Evolutionary conservation across 2,113 vertebrate genomes (phyloP), one percentile per base, ranked within the genome.

Genomic region (Paratilapia polleni): DNA sequence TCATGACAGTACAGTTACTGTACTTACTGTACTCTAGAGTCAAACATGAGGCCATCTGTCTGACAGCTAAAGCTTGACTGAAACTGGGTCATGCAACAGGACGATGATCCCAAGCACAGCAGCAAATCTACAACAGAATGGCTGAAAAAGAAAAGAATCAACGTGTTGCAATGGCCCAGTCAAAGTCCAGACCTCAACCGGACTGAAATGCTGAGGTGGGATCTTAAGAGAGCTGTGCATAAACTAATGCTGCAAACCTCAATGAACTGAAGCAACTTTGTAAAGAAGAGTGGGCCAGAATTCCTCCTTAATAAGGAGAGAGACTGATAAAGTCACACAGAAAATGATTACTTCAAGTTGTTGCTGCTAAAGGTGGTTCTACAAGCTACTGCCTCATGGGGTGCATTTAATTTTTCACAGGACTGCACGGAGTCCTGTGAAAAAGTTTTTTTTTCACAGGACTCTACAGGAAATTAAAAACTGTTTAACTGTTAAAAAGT

Each of bases 271-370:
- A 60, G 28, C 26, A 0, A 31, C 15, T 8, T 26, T 60, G 26
- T 41, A 12, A 0, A 15, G 8, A 31, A 60, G 31, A 19, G 26
- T 31, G 26, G 3, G 15, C 0, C 8, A 19, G 9, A 19, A 60
- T 60, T 17, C n/a, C n/a, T n/a, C n/a, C n/a, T n/a, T n/a, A n/a
- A n/a, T n/a, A n/a, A n/a, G n/a, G n/a, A n/a, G n/a, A n/a, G n/a
- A n/a, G n/a, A n/a, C n/a, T n/a, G n/a, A 31, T 31, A 43, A 38
- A 38, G 38, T 38, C 38, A 38, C 38, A 38, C n/a, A n/a, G n/a
- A n/a, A n/a, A n/a, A n/a, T 38, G 38, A 38, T 9, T 10, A 9
- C 36, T 2, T 38, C 36, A 3, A 10, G 36, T 38, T 10, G 2
- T 38, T n/a, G n/a, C n/a, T n/a, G n/a, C n/a, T n/a, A n/a, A n/a